Base-by-base conservation (phyloP, 2,797 vertebrate species). In the Sebastes alutus region DNA sequence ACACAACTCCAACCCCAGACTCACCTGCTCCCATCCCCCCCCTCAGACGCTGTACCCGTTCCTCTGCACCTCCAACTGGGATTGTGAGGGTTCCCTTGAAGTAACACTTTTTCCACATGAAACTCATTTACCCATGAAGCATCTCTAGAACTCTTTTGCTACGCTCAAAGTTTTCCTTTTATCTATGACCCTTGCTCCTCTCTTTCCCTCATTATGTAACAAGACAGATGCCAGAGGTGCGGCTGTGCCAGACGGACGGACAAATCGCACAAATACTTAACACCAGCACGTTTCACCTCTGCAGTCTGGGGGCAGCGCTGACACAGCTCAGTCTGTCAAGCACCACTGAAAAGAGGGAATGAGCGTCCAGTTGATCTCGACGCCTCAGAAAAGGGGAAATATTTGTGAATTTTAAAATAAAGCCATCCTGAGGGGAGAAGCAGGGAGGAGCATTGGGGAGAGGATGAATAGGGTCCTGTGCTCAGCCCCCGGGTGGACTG, bases 391-490 rank as follows among this genome's bases (percentile, higher is more conserved):
- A 89, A 42, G 38, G 73, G 72, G 81, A 86, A 94, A 95, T 92
- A 93, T 94, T 95, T 89, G 88, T 94, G 81, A 95, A 94, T 80
- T 93, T 92, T 90, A 86, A 95, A 95, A 95, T 94, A 93, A 95
- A 94, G 88, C 88, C 80, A 93, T 93, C 82, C 66, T 86, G 81
- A 87, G 81, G 89, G 90, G 81, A 80, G 85, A 85, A 75, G 84
- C 90, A 87, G 83, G 91, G 92, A 94, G 94, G 91, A 84, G 87
- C 82, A 80, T 83, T 84, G 77, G 76, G 90, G 67, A 90, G 91
- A 80, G 80, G 93, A 96, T 97, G 96, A 97, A 97, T 95, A 85
- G 75, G 91, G 90, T 96, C 93, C 96, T 97, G 95, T 96, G 94
- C 96, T 95, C 92, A 30, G 70, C 90, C 88, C 87, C 88, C 85